phyloP scores from a whole-genome alignment of 2,888 invertebrate species.

The Scaptodrosophila latifasciaeformis region DNA sequence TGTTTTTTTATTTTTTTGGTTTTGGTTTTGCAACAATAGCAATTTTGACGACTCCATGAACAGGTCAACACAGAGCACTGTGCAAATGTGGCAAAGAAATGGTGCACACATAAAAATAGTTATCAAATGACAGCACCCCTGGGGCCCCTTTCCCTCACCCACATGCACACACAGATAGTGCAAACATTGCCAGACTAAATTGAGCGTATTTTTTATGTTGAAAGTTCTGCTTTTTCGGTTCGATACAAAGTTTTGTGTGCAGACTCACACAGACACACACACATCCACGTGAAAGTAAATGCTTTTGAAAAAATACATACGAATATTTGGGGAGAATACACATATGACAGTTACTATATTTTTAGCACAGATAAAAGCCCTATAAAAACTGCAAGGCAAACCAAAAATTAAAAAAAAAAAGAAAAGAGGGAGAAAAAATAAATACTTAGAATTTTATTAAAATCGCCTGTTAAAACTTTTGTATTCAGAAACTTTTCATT shows the following conservation, averaged over 20 bases:
- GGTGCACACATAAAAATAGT: slow-evolving; percentile 14
- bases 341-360: no score
- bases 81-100: not conserved
- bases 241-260: slow-evolving; percentile 1
- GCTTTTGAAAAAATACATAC: slow-evolving; percentile 5
- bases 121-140: no score
- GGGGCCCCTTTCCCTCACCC: no score
- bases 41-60: slow-evolving; percentile 32
- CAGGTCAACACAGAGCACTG: slow-evolving; percentile 4
- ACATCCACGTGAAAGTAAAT: not conserved
- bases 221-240: slow-evolving; percentile 9
- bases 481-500: not conserved
- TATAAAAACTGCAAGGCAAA: not conserved
- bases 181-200: slow-evolving; percentile 26
- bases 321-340: no score
- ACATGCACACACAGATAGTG: slow-evolving; percentile 8
- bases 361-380: not conserved
- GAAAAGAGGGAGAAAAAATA: no score
- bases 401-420: slow-evolving; percentile 33
- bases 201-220: slow-evolving; percentile 29
- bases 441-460: slow-evolving; percentile 68
- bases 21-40: not conserved
- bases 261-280: slow-evolving; percentile 3
- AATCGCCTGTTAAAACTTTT: slow-evolving; percentile 64
- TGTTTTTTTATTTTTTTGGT: not conserved